Evolutionary conservation across 2,888 invertebrate genomes (phyloP).

Genomic region (Aleiodes testaceus): DNA sequence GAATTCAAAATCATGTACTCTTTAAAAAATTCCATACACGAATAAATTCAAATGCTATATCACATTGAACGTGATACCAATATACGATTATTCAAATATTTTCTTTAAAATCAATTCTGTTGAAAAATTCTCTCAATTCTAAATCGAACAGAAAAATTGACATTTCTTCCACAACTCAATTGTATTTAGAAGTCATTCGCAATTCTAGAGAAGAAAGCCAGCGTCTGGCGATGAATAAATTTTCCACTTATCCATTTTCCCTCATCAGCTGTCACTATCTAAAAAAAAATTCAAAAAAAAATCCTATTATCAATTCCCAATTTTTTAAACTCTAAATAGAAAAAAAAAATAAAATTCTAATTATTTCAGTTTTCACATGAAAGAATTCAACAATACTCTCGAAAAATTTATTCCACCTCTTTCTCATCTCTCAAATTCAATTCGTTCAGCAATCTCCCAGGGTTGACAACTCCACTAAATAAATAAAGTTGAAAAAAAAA

Average conservation of each 20-base stretch:
- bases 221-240: constrained; percentile 23
- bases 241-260: constrained; percentile 14
- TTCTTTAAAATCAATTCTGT: constrained; percentile 42
- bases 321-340: no score
- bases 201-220: constrained; percentile 21
- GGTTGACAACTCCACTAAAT: constrained; percentile 27
- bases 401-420: constrained; percentile 6
- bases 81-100: constrained; percentile 44
- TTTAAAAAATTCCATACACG: neutral
- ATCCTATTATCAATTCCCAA: neutral
- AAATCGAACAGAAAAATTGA: constrained; percentile 27
- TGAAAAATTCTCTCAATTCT: constrained; percentile 41
- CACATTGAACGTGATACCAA: constrained; percentile 34
- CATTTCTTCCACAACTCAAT: constrained; percentile 16
- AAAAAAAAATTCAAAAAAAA: no score
- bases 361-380: neutral
- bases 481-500: constrained; percentile 29
- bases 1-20: neutral
- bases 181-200: constrained; percentile 22
- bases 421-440: constrained; percentile 35
- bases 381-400: neutral
- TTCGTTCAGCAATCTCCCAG: constrained; percentile 36
- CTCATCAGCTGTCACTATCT: neutral
- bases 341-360: neutral
- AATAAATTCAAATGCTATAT: constrained; percentile 13